A percentile compares a stretch with the other conserved stretches of the same genome.
These are phyloP conservation scores for Drosophila nigrodunni DNA, from an alignment of 1,140 invertebrate species.

Conservation along the genomic window DNA sequence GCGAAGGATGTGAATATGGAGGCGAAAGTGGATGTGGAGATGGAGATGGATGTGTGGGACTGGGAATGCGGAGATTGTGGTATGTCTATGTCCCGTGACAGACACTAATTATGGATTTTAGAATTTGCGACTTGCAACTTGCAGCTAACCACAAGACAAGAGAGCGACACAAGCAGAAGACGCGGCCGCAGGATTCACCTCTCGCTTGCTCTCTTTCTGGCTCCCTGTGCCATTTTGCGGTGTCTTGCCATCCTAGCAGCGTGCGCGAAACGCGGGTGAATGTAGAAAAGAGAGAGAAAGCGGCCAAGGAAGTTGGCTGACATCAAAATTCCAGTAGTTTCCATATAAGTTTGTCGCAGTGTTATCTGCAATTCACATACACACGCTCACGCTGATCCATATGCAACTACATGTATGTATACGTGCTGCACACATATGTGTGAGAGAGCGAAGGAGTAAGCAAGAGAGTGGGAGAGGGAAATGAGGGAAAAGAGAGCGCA, in stretches of 20 bases:
- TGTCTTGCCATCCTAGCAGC: constrained; percentile 7
- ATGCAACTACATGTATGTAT: neutral
- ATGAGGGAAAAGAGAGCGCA: constrained; percentile 8
- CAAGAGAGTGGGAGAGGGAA: neutral
- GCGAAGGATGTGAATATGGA: neutral
- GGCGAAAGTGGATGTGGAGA: constrained; percentile 5
- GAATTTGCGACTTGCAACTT: constrained; percentile 76
- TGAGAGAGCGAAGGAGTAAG: no score
- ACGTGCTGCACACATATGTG: constrained; percentile 20
- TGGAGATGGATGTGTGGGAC: no score
- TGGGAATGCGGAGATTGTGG: constrained; percentile 8
- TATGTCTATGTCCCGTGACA: constrained; percentile 64
- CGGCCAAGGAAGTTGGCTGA: constrained; percentile 40
- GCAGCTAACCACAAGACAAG: constrained; percentile 67
- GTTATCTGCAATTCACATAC: constrained; percentile 41
- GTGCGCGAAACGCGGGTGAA: neutral
- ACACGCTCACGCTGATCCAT: neutral
- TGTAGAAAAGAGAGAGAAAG: neutral
- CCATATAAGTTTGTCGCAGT: constrained; percentile 44
- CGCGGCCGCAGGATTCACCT: constrained; percentile 67
- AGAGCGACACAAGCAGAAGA: constrained; percentile 48
- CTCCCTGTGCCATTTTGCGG: constrained; percentile 61
- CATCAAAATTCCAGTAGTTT: constrained; percentile 40
- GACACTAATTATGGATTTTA: constrained; percentile 82
- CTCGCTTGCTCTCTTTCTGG: constrained; percentile 12